These are phyloP conservation scores for Papilio demoleus DNA, from an alignment of 2,888 invertebrate species.

Conservation along the genomic window DNA sequence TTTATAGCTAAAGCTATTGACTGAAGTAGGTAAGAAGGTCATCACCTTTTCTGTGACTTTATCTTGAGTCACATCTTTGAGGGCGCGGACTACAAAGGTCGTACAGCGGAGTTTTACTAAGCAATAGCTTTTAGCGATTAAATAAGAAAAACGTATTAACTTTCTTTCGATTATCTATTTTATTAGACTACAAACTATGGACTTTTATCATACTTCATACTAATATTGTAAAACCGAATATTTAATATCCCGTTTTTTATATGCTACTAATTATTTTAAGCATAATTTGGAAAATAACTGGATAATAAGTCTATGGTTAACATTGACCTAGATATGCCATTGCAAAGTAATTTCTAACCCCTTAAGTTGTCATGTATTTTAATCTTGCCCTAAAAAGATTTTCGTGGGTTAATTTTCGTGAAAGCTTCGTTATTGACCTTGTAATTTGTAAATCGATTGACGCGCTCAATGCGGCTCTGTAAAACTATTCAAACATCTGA, in stretches of 20 bases:
- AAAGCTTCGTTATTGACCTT: constrained; percentile 39
- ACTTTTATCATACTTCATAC: too few relatives aligned
- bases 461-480: constrained; percentile 18
- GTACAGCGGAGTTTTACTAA: not conserved
- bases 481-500: constrained; percentile 9
- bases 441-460: constrained; percentile 29
- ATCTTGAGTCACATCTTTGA: constrained; percentile 11
- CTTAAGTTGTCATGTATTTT: not conserved
- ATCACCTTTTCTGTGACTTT: constrained; percentile 13
- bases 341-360: constrained; percentile 8
- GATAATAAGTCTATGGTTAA: not conserved
- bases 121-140: not conserved
- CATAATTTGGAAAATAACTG: not conserved
- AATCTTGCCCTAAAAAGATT: constrained; percentile 26
- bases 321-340: constrained; percentile 2
- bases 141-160: not conserved
- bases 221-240: too few relatives aligned
- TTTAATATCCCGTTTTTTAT: not conserved
- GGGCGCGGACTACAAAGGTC: constrained; percentile 3
- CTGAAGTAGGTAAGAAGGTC: constrained; percentile 26
- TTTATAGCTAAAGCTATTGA: constrained; percentile 12
- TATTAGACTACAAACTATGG: not conserved
- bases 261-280: not conserved
- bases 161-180: not conserved
- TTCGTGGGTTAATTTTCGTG: constrained; percentile 21